phyloP scores from a whole-genome alignment of 2,113 vertebrate genomes.

The Talpa occidentalis region DNA sequence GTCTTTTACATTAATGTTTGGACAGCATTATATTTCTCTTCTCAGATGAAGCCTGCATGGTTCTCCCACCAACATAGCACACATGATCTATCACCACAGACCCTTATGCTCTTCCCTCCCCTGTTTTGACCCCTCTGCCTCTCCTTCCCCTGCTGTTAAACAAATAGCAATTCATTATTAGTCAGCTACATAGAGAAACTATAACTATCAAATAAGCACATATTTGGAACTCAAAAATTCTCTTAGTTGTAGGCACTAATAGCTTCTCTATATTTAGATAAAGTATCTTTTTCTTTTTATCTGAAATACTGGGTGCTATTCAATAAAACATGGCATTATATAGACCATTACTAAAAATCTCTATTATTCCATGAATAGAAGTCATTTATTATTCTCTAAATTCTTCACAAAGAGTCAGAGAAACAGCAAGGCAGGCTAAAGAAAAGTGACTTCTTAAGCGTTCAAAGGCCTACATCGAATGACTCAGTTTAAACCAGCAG shows the following conservation, averaged over 20 bases:
- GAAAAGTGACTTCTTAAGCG: constrained; percentile 39
- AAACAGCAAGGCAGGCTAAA: not conserved
- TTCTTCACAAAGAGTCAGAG: not conserved
- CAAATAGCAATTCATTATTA: not conserved
- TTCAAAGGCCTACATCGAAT: constrained; percentile 16
- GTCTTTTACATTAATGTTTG: too few relatives aligned
- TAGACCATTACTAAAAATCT: not conserved
- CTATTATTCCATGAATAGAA: not conserved
- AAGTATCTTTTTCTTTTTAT: not conserved
- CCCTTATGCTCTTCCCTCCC: too few relatives aligned
- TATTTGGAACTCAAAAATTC: not conserved
- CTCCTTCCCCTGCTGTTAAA: not conserved
- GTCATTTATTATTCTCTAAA: not conserved
- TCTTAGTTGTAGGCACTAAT: not conserved
- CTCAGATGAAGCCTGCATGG: too few relatives aligned
- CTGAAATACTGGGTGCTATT: not conserved
- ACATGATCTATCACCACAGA: too few relatives aligned
- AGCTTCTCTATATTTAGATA: not conserved
- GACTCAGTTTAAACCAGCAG: not conserved
- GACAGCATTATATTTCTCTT: too few relatives aligned
- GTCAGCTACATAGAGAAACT: not conserved
- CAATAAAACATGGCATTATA: not conserved
- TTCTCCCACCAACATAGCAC: too few relatives aligned
- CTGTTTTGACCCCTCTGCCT: too few relatives aligned
- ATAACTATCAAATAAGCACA: not conserved